phyloP scores from a whole-genome alignment of 2,888 invertebrate genomes.

The Pterostichus madidus region DNA sequence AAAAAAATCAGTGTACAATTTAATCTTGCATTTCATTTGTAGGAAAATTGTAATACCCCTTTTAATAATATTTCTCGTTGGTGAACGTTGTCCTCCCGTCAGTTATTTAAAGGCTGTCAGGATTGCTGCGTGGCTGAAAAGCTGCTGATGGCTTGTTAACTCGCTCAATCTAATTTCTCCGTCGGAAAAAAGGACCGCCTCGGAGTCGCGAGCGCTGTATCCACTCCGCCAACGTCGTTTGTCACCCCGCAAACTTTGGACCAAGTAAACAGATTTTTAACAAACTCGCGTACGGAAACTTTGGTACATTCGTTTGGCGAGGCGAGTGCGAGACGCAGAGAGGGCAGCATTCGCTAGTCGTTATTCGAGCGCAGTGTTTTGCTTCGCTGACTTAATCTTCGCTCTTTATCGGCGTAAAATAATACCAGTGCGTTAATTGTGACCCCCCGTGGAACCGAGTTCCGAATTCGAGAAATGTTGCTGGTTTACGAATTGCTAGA shows the following conservation, averaged over 20 bases:
- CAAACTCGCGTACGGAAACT: conserved; percentile 63
- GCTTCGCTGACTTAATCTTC: conserved; percentile 61
- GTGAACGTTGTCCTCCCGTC: not conserved
- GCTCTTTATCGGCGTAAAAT: conserved; percentile 63
- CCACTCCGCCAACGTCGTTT: conserved; percentile 60
- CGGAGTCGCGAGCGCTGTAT: conserved; percentile 37
- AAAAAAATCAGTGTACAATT: no score
- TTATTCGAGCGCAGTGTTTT: conserved; percentile 58
- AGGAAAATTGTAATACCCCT: conserved; percentile 28
- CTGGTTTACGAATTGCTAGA: conserved; percentile 10
- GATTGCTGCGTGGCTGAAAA: conserved; percentile 52
- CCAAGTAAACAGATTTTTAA: conserved; percentile 66
- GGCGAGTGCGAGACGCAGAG: conserved; percentile 47
- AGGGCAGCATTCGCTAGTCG: conserved; percentile 29
- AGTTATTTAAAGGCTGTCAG: conserved; percentile 58
- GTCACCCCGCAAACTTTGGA: conserved; percentile 62
- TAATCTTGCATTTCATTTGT: conserved; percentile 13
- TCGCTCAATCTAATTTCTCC: conserved; percentile 63
- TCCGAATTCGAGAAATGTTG: conserved; percentile 18
- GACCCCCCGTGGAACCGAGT: conserved; percentile 38
- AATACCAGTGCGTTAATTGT: conserved; percentile 62
- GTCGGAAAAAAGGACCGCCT: conserved; percentile 30
- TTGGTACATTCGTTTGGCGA: conserved; percentile 62
- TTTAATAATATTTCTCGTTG: conserved; percentile 31
- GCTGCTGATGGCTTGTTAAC: conserved; percentile 64